Percentiles rank a stretch among this genome's conserved stretches.
phyloP scores from a whole-genome alignment of 2,888 invertebrate genomes.

The Eustalomyia histrio region DNA sequence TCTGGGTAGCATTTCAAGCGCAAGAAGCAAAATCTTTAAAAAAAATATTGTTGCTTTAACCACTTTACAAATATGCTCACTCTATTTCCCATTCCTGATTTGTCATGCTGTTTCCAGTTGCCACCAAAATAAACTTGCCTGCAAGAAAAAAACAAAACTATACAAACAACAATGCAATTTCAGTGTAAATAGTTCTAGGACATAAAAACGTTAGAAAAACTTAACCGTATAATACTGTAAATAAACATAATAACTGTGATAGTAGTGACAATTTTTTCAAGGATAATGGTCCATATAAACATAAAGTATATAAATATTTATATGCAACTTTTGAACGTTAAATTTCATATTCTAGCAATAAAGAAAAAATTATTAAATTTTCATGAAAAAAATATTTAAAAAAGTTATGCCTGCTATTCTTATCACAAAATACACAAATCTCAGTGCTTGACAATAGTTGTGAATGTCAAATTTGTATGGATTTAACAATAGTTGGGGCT shows the following conservation, averaged over 20 bases:
- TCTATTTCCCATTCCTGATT: neutral
- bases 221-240: conserved; percentile 1
- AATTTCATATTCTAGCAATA: neutral
- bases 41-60: no score
- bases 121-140: neutral
- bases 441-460: no score
- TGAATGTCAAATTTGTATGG: no score
- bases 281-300: conserved; percentile 34
- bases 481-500: no score
- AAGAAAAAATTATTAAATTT: no score
- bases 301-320: neutral
- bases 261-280: conserved; percentile 28
- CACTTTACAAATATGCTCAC: no score
- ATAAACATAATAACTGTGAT: neutral
- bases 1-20: no score
- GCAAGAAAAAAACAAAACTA: neutral
- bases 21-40: no score
- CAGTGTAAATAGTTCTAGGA: conserved; percentile 20
- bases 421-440: no score
- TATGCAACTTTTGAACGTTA: conserved; percentile 16
- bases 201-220: neutral
- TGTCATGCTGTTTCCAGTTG: neutral
- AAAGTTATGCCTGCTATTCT: no score
- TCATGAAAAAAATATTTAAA: no score
- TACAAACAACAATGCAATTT: conserved; percentile 56